These are phyloP conservation scores for Xiphophorus maculatus DNA, from an alignment of 2,113 vertebrate species.

Conservation along the genomic window DNA sequence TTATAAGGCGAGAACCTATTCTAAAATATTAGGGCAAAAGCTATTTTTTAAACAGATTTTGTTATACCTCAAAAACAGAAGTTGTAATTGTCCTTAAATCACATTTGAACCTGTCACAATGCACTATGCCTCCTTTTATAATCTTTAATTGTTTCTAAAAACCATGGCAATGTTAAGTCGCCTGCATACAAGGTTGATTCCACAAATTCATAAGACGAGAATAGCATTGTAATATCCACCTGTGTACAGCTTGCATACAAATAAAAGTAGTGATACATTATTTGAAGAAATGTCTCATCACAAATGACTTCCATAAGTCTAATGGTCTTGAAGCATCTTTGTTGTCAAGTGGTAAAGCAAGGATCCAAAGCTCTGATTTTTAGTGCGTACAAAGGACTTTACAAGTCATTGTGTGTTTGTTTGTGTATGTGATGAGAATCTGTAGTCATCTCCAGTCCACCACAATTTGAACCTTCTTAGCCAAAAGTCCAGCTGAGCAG, in stretches of 20 bases:
- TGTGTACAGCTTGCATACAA: neutral
- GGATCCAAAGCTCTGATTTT: slow-evolving; percentile 46
- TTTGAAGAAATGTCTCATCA: slow-evolving; percentile 21
- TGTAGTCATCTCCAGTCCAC: slow-evolving; percentile 27
- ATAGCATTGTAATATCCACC: slow-evolving; percentile 2
- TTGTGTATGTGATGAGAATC: slow-evolving; percentile 25
- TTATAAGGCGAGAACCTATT: neutral
- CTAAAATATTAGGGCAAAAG: neutral
- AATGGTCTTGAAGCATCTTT: slow-evolving; percentile 31
- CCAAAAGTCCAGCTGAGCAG: slow-evolving; percentile 41
- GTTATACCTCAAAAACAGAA: neutral
- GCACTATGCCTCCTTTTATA: neutral
- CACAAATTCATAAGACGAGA: neutral
- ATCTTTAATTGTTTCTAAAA: neutral
- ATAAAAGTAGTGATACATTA: neutral
- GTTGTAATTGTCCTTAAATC: neutral
- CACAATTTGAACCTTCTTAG: slow-evolving; percentile 32
- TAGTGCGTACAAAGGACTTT: slow-evolving; percentile 63
- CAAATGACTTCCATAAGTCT: neutral
- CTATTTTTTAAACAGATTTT: neutral
- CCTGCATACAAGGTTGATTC: neutral
- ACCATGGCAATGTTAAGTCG: neutral
- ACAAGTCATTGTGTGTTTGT: slow-evolving; percentile 25
- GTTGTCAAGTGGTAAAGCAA: slow-evolving; percentile 43
- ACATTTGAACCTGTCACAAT: neutral